Conservation (phyloP, 2,113 vertebrate species). For the Suncus etruscus region DNA sequence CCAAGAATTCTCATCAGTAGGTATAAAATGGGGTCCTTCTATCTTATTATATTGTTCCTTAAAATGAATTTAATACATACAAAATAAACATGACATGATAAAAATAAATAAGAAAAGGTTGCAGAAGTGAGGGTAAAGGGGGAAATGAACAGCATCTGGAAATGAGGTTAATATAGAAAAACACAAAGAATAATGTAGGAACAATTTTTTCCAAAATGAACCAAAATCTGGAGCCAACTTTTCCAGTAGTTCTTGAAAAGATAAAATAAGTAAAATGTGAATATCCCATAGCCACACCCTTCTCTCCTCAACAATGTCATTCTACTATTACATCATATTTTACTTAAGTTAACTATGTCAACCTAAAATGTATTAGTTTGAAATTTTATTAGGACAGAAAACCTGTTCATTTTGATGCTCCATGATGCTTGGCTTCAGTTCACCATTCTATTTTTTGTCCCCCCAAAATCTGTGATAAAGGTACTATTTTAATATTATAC, state of each 20-base stretch:
- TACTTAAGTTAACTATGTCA: no score
- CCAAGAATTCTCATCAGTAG: accelerated
- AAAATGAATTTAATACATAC: background rate
- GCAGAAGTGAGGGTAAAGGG: background rate
- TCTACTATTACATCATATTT: background rate
- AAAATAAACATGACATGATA: background rate
- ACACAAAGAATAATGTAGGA: background rate
- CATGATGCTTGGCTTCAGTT: accelerated
- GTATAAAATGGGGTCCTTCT: background rate
- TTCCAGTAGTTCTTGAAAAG: background rate
- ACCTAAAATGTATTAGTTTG: no score
- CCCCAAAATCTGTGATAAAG: background rate
- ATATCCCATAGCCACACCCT: accelerated
- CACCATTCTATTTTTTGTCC: background rate
- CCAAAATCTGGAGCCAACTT: background rate
- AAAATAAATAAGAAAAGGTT: background rate
- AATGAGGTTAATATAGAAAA: background rate
- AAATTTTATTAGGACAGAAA: background rate
- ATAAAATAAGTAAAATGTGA: background rate
- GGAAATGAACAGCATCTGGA: background rate
- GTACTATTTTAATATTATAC: background rate
- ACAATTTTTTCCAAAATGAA: background rate
- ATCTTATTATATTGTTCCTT: background rate
- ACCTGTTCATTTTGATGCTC: no score
- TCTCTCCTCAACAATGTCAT: background rate